Percentiles rank a stretch among this genome's conserved stretches.
These are phyloP conservation scores for Amiota minor DNA, from an alignment of 2,888 invertebrate genomes.

Conservation along the genomic window DNA sequence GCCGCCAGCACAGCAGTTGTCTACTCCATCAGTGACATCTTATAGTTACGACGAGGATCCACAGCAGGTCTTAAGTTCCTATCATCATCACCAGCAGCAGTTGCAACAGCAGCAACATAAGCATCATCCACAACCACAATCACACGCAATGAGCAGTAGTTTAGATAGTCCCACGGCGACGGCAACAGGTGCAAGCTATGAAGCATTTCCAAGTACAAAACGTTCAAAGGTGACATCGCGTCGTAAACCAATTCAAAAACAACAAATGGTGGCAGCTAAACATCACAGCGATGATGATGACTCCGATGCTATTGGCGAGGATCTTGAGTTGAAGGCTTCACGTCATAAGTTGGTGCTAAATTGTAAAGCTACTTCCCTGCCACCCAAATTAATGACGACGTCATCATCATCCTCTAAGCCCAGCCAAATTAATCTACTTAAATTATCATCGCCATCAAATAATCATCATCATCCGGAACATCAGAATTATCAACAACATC, in stretches of 20 bases:
- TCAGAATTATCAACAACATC: conserved; percentile 45
- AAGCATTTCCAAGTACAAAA: conserved; percentile 36
- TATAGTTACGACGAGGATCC: conserved; percentile 20
- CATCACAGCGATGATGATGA: conserved; percentile 31
- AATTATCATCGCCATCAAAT: conserved; percentile 30
- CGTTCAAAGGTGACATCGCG: conserved; percentile 34
- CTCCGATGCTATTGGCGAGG: conserved; percentile 36
- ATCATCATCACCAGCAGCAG: conserved; percentile 31
- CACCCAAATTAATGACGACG: conserved; percentile 46
- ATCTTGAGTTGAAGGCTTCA: conserved; percentile 38
- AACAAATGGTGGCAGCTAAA: background rate
- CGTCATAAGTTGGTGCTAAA: conserved; percentile 51
- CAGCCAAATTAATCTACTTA: too few relatives aligned
- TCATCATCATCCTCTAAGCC: background rate
- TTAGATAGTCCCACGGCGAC: conserved; percentile 34
- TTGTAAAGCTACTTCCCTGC: conserved; percentile 59
- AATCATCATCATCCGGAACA: conserved; percentile 17
- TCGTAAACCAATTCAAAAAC: conserved; percentile 17
- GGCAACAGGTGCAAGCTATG: conserved; percentile 28
- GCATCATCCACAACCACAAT: conserved; percentile 31
- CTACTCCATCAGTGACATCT: conserved; percentile 17
- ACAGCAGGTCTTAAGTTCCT: background rate
- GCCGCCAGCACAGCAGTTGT: conserved; percentile 29
- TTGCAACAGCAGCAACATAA: conserved; percentile 33
- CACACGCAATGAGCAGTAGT: conserved; percentile 40